These are phyloP conservation scores for Tipula vernalis DNA, from an alignment of 2,888 invertebrate genomes.

Conservation along the genomic window DNA sequence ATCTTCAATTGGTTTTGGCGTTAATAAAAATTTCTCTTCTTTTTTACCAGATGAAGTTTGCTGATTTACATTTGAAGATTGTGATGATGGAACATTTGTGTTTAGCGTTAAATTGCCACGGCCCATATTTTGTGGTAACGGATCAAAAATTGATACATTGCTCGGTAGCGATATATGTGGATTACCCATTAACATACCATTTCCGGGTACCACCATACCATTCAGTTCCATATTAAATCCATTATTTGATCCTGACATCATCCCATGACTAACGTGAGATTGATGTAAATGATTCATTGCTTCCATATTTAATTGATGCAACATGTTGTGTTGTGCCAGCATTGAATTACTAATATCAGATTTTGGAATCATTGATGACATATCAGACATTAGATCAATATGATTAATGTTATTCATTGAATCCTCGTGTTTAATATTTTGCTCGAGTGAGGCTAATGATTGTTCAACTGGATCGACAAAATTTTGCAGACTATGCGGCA, in stretches of 20 bases:
- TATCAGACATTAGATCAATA: constrained; percentile 34
- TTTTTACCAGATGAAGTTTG: constrained; percentile 31
- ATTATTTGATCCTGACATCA: constrained; percentile 18
- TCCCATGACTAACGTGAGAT: constrained; percentile 13
- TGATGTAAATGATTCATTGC: constrained; percentile 24
- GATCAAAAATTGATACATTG: constrained; percentile 28
- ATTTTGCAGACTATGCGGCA: constrained; percentile 21
- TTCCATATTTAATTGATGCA: constrained; percentile 27
- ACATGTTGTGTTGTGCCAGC: constrained; percentile 19
- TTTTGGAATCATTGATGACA: constrained; percentile 25
- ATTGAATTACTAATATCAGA: constrained; percentile 22
- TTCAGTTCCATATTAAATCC: constrained; percentile 16
- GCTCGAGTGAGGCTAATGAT: constrained; percentile 55
- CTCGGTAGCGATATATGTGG: constrained; percentile 23
- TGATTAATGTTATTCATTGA: constrained; percentile 41
- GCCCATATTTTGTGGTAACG: constrained; percentile 22
- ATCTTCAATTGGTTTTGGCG: constrained; percentile 54
- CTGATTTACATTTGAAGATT: neutral
- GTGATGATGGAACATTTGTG: constrained; percentile 32
- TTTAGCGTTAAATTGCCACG: constrained; percentile 22
- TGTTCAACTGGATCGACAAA: constrained; percentile 58
- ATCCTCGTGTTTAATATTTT: constrained; percentile 33
- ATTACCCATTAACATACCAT: constrained; percentile 27
- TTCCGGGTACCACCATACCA: constrained; percentile 24
- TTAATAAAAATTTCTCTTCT: constrained; percentile 47